phyloP scores from a whole-genome alignment of 2,888 invertebrate genomes.

The Cephus nigrinus region DNA sequence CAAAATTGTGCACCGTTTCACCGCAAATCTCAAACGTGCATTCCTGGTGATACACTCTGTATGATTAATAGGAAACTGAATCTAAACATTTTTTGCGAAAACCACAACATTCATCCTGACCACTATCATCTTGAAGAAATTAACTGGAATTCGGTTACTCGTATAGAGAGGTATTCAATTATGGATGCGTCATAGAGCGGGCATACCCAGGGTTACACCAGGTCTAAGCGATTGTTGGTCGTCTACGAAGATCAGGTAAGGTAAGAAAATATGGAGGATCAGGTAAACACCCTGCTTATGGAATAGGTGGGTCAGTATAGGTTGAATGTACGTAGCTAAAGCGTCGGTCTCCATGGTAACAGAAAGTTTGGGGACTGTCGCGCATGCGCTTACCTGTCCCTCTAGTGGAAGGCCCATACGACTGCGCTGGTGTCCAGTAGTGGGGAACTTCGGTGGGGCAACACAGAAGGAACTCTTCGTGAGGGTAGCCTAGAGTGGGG shows the following conservation, averaged over 20 bases:
- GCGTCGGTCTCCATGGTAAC: constrained; percentile 40
- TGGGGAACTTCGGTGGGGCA: not conserved
- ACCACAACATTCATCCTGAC: not conserved
- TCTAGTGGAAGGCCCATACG: not conserved
- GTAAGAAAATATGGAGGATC: not conserved
- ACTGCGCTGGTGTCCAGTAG: not conserved
- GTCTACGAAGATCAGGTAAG: not conserved
- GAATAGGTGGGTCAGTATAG: not conserved
- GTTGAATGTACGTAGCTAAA: constrained; percentile 1
- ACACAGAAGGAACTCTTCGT: not conserved
- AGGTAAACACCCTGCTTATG: not conserved
- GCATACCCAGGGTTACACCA: not conserved
- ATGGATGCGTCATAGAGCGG: not conserved
- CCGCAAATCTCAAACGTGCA: too few relatives aligned
- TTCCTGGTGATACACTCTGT: too few relatives aligned
- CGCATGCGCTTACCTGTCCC: not conserved
- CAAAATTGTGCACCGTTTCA: too few relatives aligned
- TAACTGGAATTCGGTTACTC: not conserved
- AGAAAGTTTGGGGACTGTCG: constrained; percentile 11
- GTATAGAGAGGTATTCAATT: not conserved
- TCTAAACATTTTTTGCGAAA: not conserved
- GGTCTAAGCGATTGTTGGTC: not conserved
- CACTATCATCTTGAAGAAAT: not conserved
- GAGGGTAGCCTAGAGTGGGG: not conserved
- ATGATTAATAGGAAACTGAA: not conserved